phyloP scores from a whole-genome alignment of 1,140 invertebrate genomes.

The Drosophila parvula region DNA sequence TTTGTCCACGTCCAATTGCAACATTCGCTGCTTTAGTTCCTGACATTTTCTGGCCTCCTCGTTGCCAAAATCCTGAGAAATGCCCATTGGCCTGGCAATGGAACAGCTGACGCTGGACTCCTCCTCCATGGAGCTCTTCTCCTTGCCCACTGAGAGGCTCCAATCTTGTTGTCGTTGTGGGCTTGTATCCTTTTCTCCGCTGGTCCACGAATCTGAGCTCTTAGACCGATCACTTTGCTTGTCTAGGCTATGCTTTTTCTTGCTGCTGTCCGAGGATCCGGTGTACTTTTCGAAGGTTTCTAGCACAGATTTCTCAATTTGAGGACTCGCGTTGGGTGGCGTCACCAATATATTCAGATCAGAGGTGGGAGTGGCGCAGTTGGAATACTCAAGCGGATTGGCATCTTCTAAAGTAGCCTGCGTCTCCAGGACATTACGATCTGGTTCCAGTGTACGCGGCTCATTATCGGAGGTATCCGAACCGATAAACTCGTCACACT shows the following conservation, averaged over 20 bases:
- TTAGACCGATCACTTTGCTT: slow-evolving; percentile 88
- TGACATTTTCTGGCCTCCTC: slow-evolving; percentile 85
- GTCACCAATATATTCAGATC: slow-evolving; percentile 78
- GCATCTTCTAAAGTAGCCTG: slow-evolving; percentile 82
- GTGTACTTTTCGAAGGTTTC: slow-evolving; percentile 77
- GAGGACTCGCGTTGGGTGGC: slow-evolving; percentile 78
- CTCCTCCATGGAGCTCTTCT: slow-evolving; percentile 88
- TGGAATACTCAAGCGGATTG: slow-evolving; percentile 74
- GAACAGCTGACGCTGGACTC: slow-evolving; percentile 92
- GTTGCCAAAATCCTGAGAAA: slow-evolving; percentile 89
- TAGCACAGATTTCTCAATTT: slow-evolving; percentile 79
- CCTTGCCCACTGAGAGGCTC: slow-evolving; percentile 85
- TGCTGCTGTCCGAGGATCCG: slow-evolving; percentile 52
- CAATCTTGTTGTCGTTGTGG: slow-evolving; percentile 81
- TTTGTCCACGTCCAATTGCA: slow-evolving; percentile 68
- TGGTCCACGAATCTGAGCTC: slow-evolving; percentile 88
- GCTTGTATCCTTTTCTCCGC: slow-evolving; percentile 86
- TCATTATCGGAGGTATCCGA: slow-evolving; percentile 85
- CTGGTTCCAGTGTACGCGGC: slow-evolving; percentile 68
- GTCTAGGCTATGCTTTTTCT: slow-evolving; percentile 84
- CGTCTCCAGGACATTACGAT: slow-evolving; percentile 77
- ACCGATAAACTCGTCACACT: slow-evolving; percentile 87
- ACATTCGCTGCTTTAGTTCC: slow-evolving; percentile 79
- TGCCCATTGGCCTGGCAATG: slow-evolving; percentile 90
- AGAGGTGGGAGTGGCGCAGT: slow-evolving; percentile 79